Evolutionary conservation across 2,888 invertebrate genomes (phyloP), one percentile per base, ranked within the genome.

Genomic region (Hymenopus coronatus): DNA sequence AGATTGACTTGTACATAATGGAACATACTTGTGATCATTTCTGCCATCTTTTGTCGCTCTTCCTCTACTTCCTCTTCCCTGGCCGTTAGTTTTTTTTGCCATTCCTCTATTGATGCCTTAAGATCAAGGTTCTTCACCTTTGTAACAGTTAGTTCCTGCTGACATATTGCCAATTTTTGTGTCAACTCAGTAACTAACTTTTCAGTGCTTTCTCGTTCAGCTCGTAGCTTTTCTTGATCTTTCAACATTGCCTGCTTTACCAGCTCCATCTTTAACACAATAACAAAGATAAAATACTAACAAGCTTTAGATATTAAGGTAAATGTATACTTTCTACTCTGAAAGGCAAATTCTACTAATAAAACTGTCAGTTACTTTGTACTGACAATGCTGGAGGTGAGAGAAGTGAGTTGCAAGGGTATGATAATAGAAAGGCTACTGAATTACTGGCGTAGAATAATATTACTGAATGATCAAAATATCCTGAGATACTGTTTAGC

Each of bases 41-140:
- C 82, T 33, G 87, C 87, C 87, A 87, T 82, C 14, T 82, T 87
- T 30, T 82, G 27, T 87, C 82, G 82, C 82, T 87, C 87, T n/a
- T 8, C 0, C 12, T 87, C 87, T 14, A 87, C 82, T n/a, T 87
- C 87, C 12, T 82, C 28, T 33, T 87, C 82, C 28, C 82, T 30
- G 12, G 28, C 20, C 3, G 33, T 70, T 25, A 87, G 82, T 70
- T 82, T 87, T 12, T 28, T 40, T n/a, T 82, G 28, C 87, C 87
- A 87, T 25, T 87, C 82, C 25, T 27, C 40, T 14, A 82, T 15
- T 40, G 27, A 28, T 14, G 82, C 33, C 33, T 1, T 27, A n/a
- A 87, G 30, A n/a, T n/a, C 40, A 0, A 7, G 2, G 33, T 87
- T 82, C 81, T 30, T 82, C 15, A 33, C 87, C 12, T 82, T 87